Base-by-base conservation (phyloP, 2,888 invertebrate species). In the Metopia argyrocephala region DNA sequence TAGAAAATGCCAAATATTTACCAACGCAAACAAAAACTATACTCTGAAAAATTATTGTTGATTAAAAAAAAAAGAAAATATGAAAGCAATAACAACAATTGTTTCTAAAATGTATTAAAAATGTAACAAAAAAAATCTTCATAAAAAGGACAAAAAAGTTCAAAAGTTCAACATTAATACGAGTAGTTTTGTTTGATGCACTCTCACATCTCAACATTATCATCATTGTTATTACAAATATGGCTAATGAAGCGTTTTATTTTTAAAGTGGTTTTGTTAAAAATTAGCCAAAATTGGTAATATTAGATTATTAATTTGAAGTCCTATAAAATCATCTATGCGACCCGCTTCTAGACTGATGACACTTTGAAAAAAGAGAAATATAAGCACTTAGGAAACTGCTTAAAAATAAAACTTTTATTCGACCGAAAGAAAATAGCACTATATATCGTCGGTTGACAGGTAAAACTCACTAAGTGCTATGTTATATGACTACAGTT, bases 171-270 rank as follows among this genome's bases (percentile, higher is more conserved):
- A 28, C 59, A 45, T 50, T 61, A 54, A 75, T 52, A n/a, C n/a
- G n/a, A n/a, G n/a, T n/a, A 75, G 75, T 68, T 68, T 56, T 28
- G 50, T 65, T 59, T 65, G n/a, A 18, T 21, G 45, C 59, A 59
- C 20, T 38, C 38, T n/a, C n/a, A n/a, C n/a, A n/a, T n/a, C n/a
- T n/a, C n/a, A n/a, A n/a, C n/a, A 66, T 75, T 27, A 27, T 50
- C 57, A 65, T 74, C 27, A 45, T 23, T 18, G 38, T 38, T 38
- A 38, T 12, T 52, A 62, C 45, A 21, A 3, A 18, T 71, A 45
- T 20, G 3, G 12, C 5, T 27, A 54, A 27, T 45, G 4, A 9
- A 71, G 61, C 27, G 61, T 4, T 70, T 62, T 12, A 38, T 38
- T 38, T 4, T 9, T 15, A 12, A 38, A 38, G 4, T 12, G 2